Conservation (phyloP, 2,888 invertebrate genomes). For the Amiota communis region DNA sequence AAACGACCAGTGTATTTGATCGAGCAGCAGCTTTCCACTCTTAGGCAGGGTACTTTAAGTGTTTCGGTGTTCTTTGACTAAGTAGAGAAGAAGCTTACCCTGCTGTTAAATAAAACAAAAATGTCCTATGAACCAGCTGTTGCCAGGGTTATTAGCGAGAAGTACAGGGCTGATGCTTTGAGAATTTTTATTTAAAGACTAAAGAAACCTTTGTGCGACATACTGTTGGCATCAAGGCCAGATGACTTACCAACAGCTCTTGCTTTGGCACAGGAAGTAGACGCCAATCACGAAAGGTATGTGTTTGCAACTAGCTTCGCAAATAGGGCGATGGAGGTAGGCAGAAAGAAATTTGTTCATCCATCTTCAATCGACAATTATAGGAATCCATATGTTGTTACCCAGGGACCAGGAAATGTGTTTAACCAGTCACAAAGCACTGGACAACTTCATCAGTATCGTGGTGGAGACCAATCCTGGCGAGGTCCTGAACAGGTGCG, state of each 20-base stretch:
- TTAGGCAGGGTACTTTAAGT: not conserved
- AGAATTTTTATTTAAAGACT: conserved; percentile 37
- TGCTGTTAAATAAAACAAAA: conserved; percentile 37
- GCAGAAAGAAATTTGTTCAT: no score
- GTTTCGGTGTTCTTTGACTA: conserved; percentile 23
- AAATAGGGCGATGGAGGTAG: no score
- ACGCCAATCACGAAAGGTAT: no score
- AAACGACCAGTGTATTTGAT: conserved; percentile 30
- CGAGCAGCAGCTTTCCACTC: conserved; percentile 12
- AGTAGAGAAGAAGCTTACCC: conserved; percentile 33
- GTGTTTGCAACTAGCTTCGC: no score
- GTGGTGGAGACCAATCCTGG: no score
- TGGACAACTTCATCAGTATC: not conserved
- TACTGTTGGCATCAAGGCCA: conserved; percentile 39
- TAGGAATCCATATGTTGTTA: no score
- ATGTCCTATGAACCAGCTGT: conserved; percentile 34
- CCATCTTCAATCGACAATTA: no score
- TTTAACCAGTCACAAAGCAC: no score
- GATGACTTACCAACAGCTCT: conserved; percentile 33
- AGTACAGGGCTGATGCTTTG: conserved; percentile 41
- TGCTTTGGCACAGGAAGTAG: conserved; percentile 40
- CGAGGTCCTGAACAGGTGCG: no score
- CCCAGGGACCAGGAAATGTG: no score
- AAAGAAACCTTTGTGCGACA: conserved; percentile 34
- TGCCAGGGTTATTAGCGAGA: conserved; percentile 35